Evolutionary conservation across 2,888 invertebrate species (phyloP).

Genomic region (Parelbella ahira): DNA sequence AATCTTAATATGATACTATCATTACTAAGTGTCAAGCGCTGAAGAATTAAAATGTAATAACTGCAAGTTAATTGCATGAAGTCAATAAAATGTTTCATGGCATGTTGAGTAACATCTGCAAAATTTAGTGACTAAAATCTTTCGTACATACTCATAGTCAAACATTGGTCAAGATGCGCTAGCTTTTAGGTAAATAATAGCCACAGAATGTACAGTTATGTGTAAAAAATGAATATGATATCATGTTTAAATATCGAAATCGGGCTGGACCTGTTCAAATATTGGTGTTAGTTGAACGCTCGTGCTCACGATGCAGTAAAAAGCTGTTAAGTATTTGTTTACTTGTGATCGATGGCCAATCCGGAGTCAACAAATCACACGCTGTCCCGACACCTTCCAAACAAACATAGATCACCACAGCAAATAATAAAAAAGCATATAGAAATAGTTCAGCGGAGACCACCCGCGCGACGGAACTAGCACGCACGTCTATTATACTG

Average conservation of each 20-base stretch:
- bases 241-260: not conserved
- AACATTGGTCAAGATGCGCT: no score
- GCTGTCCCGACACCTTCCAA: slow-evolving; percentile 68
- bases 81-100: no score
- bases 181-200: no score
- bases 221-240: no score
- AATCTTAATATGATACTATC: no score
- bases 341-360: slow-evolving; percentile 58
- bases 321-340: slow-evolving; percentile 24
- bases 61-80: no score
- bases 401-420: slow-evolving; percentile 71
- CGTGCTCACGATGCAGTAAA: slow-evolving; percentile 19
- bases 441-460: slow-evolving; percentile 42
- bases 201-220: no score
- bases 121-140: no score
- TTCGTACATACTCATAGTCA: no score
- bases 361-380: slow-evolving; percentile 68
- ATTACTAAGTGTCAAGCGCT: no score
- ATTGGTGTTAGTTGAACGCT: slow-evolving; percentile 33
- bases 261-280: slow-evolving; percentile 29
- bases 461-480: slow-evolving; percentile 65
- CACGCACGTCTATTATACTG: slow-evolving; percentile 70
- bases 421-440: slow-evolving; percentile 70
- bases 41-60: no score
- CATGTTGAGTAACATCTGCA: no score